Evolutionary conservation across 35 echinoderm and acorn worm species (phyloP).

Genomic region (Apostichopus parvimensis): DNA sequence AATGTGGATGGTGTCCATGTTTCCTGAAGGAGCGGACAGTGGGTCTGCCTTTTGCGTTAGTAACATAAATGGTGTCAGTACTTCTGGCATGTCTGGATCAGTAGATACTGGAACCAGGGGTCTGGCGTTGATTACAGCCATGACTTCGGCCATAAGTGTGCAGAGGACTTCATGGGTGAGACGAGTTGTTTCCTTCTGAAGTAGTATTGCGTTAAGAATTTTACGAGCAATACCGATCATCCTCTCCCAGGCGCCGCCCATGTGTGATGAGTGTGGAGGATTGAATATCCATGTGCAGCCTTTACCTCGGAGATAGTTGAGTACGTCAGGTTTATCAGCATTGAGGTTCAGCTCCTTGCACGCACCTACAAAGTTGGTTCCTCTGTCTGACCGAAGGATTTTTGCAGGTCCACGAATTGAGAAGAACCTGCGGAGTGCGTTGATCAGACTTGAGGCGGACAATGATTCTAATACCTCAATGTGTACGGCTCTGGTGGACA

Average conservation of each 20-base stretch:
- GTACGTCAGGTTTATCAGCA: neutral
- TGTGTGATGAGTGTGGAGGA: too few species aligned
- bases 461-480: constrained; percentile 20
- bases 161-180: constrained; percentile 31
- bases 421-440: constrained; percentile 37
- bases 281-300: too few species aligned
- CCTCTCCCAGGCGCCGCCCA: too few species aligned
- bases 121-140: constrained; percentile 41
- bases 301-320: neutral
- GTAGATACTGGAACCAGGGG: too few species aligned
- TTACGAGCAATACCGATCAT: constrained; percentile 44
- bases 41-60: constrained; percentile 29
- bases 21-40: neutral
- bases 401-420: constrained; percentile 59
- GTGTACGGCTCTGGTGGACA: constrained; percentile 34
- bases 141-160: constrained; percentile 55
- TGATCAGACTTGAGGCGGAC: constrained; percentile 31
- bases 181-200: neutral
- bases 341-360: constrained; percentile 11
- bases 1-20: constrained; percentile 20
- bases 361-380: constrained; percentile 63
- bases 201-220: constrained; percentile 21
- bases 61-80: constrained; percentile 26
- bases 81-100: too few species aligned
- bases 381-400: constrained; percentile 56